Base-by-base conservation (phyloP, 2,797 vertebrate species). In the Chelidonichthys spinosus region DNA sequence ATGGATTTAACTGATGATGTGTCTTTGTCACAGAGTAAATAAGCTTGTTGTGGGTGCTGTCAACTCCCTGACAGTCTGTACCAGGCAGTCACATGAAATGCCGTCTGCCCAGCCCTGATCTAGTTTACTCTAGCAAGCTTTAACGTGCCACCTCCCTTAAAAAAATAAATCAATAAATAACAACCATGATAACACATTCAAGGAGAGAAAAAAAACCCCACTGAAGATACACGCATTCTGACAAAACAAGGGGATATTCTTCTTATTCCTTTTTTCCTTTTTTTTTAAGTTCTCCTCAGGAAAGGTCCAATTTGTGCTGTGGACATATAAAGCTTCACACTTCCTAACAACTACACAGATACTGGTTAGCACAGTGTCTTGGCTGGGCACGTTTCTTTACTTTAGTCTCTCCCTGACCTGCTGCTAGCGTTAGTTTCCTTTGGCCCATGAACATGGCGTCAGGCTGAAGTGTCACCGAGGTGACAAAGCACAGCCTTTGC, bases 241-340 rank as follows among this genome's bases (percentile, higher is more conserved):
- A 91, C 76, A 78, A 62, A 79, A 89, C 76, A 83, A 63, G 50
- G 79, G 84, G 67, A 76, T 37, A 14, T 69, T 67, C 55, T 84
- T 86, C 77, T 67, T 70, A 8, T 74, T 82, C 63, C 40, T 54
- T 63, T 83, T 76, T 84, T 80, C 76, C 62, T 87, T 78, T 69
- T 82, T 81, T 63, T 52, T 11, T 14, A 73, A 74, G 76, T 83
- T 76, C 67, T 83, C 85, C 81, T 77, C 39, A 64, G 37, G 25
- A 70, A 90, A 87, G 58, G 87, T 87, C 86, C 78, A 77, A 81
- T 85, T 94, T 94, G 93, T 95, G 94, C 93, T 93, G 88, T 90
- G 87, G 89, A 89, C 75, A 69, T 83, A 37, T 92, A 89, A 91
- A 93, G 90, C 91, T 94, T 91, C 86, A 85, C 87, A 91, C 85